phyloP scores from a whole-genome alignment of 2,113 vertebrate genomes.

The Chionis minor region DNA sequence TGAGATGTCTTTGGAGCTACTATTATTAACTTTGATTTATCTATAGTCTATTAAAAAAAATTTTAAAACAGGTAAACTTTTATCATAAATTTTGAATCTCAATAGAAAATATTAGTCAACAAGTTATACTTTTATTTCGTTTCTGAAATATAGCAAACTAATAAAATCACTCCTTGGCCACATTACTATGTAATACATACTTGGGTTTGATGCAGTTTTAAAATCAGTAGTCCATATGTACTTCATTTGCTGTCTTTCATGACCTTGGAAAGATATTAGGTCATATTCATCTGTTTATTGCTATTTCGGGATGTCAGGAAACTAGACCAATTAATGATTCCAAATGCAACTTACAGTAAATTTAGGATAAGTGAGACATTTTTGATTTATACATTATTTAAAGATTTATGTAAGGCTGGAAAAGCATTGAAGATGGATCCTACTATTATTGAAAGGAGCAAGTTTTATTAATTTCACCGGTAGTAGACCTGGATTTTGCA shows the following conservation, averaged over 20 bases:
- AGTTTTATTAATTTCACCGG: not conserved
- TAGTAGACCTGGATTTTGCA: not conserved
- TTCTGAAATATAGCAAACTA: not conserved
- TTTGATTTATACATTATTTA: not conserved
- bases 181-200: not conserved
- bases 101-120: not conserved
- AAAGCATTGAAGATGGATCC: not conserved
- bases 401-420: not conserved
- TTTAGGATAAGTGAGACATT: not conserved
- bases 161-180: not conserved
- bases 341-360: not conserved
- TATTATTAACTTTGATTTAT: conserved; percentile 28
- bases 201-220: not conserved
- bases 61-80: not conserved
- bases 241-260: not conserved
- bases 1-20: not conserved
- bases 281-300: not conserved
- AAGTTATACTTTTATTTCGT: not conserved
- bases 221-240: not conserved
- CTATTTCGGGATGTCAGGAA: not conserved
- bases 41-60: not conserved
- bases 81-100: not conserved
- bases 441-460: not conserved
- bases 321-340: not conserved
- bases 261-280: not conserved